Percentiles rank a stretch among this genome's conserved stretches.
phyloP scores from a whole-genome alignment of 1,140 invertebrate genomes.

The Thaumetopoea pityocampa region DNA sequence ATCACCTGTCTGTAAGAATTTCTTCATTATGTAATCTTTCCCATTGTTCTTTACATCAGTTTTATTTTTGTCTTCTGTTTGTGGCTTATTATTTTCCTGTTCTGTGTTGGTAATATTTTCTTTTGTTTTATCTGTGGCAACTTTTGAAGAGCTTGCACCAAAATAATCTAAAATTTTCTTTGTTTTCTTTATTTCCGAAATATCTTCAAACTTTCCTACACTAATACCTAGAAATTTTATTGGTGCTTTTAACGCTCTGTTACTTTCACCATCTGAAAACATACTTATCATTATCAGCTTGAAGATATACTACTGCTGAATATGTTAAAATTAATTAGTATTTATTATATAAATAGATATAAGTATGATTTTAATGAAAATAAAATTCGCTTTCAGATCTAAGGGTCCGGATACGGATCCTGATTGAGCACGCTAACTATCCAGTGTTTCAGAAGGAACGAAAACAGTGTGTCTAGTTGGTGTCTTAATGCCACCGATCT shows the following conservation, averaged over 20 bases:
- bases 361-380: too few relatives aligned
- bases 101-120: slow-evolving; percentile 11
- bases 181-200: slow-evolving; percentile 73
- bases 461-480: too few relatives aligned
- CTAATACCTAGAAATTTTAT: slow-evolving; percentile 85
- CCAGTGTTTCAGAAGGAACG: too few relatives aligned
- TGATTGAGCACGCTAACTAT: too few relatives aligned
- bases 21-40: slow-evolving; percentile 42
- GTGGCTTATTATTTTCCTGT: slow-evolving; percentile 14
- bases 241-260: slow-evolving; percentile 72
- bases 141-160: slow-evolving; percentile 50
- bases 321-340: too few relatives aligned
- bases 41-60: slow-evolving; percentile 23
- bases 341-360: too few relatives aligned
- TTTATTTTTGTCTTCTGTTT: slow-evolving; percentile 19
- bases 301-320: background rate
- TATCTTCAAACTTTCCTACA: slow-evolving; percentile 86
- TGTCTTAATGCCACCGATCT: too few relatives aligned
- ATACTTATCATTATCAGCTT: background rate
- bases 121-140: slow-evolving; percentile 17
- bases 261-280: slow-evolving; percentile 49
- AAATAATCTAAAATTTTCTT: slow-evolving; percentile 80
- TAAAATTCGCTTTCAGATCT: too few relatives aligned
- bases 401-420: too few relatives aligned
- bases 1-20: slow-evolving; percentile 38